These are phyloP conservation scores for Drosophila nigrodunni DNA, from an alignment of 1,140 invertebrate species.

Conservation along the genomic window DNA sequence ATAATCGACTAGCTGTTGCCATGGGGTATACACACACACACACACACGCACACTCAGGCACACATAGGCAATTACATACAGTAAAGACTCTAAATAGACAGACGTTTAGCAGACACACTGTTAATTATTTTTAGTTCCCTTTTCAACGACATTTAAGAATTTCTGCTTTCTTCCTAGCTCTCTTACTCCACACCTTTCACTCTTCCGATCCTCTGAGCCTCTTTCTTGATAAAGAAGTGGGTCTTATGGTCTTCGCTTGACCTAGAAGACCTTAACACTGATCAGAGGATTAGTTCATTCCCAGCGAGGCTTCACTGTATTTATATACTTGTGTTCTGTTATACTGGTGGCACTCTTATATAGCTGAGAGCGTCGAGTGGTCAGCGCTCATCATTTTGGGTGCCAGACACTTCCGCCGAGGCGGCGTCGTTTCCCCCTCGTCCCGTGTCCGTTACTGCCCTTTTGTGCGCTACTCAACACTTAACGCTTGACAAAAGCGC, in stretches of 20 bases:
- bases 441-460: not conserved
- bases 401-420: constrained; percentile 69
- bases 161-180: too few species aligned
- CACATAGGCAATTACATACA: not conserved
- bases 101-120: too few species aligned
- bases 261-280: too few species aligned
- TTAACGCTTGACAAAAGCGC: not conserved
- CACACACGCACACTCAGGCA: not conserved
- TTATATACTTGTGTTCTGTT: not conserved
- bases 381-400: constrained; percentile 33
- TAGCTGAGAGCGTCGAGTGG: not conserved
- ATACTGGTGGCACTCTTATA: not conserved
- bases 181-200: too few species aligned
- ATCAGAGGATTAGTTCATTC: too few species aligned
- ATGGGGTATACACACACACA: constrained; percentile 12
- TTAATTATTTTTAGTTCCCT: too few species aligned
- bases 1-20: constrained; percentile 59
- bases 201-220: too few species aligned
- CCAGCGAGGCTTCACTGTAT: too few species aligned
- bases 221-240: too few species aligned
- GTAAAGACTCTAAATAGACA: too few species aligned
- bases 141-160: too few species aligned
- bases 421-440: not conserved
- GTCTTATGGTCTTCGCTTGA: too few species aligned
- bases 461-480: constrained; percentile 20